phyloP scores from a whole-genome alignment of 2,888 invertebrate species.

The Pandemis corylana region DNA sequence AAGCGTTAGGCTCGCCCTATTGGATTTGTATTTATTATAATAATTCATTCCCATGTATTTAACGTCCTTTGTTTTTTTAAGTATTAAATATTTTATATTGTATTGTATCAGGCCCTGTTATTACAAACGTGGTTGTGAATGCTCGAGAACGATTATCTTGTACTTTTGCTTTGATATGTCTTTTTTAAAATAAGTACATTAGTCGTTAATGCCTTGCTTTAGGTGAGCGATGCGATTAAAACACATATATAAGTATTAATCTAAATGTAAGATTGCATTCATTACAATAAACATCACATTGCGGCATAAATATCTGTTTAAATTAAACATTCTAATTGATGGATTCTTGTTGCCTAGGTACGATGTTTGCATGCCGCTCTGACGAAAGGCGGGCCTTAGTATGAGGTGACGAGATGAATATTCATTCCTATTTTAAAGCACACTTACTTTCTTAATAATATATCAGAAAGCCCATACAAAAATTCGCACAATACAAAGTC shows the following conservation, averaged over 20 bases:
- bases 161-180: neutral
- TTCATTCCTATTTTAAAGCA: neutral
- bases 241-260: neutral
- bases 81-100: too few relatives aligned
- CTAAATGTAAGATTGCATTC: neutral
- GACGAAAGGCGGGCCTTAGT: neutral
- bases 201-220: neutral
- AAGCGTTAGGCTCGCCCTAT: too few relatives aligned
- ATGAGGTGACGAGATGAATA: neutral
- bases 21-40: too few relatives aligned
- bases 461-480: neutral
- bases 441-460: neutral
- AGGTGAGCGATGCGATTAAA: constrained; percentile 1
- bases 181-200: too few relatives aligned
- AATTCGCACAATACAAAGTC: neutral
- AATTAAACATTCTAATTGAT: neutral
- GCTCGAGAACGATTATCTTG: neutral
- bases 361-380: neutral
- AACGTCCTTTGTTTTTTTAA: too few relatives aligned
- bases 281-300: neutral
- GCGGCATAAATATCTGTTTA: neutral
- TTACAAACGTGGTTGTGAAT: neutral
- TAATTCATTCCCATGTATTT: too few relatives aligned
- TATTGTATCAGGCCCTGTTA: too few relatives aligned
- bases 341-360: neutral